Percentiles rank a stretch among this genome's conserved stretches.
phyloP scores from a whole-genome alignment of 2,888 invertebrate species.

The Cinara cedri region DNA sequence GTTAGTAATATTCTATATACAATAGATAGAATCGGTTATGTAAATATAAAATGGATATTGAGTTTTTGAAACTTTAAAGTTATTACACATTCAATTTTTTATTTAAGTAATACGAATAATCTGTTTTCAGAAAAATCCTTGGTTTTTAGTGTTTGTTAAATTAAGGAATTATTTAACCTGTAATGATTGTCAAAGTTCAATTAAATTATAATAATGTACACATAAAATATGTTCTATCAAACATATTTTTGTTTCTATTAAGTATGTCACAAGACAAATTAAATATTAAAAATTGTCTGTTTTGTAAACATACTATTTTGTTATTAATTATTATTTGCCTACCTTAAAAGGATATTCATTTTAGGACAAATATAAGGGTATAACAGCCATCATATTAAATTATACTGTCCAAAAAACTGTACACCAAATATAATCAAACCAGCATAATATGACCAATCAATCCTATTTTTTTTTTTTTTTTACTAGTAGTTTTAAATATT shows the following conservation, averaged over 20 bases:
- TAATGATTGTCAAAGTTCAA: not conserved
- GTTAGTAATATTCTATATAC: not conserved
- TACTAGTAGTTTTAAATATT: not conserved
- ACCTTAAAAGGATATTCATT: not conserved
- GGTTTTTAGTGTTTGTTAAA: slow-evolving; percentile 1
- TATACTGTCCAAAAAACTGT: too few relatives aligned
- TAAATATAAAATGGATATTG: slow-evolving; percentile 24
- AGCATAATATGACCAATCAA: slow-evolving; percentile 6
- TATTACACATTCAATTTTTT: slow-evolving; percentile 47
- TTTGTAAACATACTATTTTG: not conserved
- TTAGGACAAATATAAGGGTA: not conserved
- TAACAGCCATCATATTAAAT: not conserved
- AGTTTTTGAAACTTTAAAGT: slow-evolving; percentile 10
- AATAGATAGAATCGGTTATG: not conserved
- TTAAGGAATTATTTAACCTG: not conserved
- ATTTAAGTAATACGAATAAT: slow-evolving; percentile 13
- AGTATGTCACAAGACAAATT: slow-evolving; percentile 38
- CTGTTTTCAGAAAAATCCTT: not conserved
- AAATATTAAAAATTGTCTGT: not conserved
- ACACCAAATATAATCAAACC: not conserved
- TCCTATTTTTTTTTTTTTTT: not conserved
- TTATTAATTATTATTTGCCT: slow-evolving; percentile 1
- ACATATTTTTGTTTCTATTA: not conserved
- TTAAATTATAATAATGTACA: not conserved
- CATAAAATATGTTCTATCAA: not conserved